phyloP scores from a whole-genome alignment of 2,888 invertebrate genomes.

The Pherbina coryleti region DNA sequence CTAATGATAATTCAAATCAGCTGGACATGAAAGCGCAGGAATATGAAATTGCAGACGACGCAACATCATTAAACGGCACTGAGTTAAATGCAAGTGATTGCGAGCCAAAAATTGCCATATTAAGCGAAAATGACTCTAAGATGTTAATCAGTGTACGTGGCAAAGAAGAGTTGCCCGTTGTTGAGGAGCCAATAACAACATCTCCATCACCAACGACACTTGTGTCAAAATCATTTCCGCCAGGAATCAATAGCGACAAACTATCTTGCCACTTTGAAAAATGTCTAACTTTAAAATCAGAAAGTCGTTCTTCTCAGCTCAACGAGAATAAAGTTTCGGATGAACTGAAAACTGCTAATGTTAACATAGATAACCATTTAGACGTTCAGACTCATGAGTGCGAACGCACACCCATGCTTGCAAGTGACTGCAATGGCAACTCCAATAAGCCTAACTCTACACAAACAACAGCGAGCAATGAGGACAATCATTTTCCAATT shows the following conservation, averaged over 20 bases:
- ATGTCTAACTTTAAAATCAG: constrained; percentile 63
- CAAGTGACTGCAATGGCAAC: constrained; percentile 62
- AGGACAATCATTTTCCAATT: background rate
- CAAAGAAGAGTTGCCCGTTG: constrained; percentile 78
- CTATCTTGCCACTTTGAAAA: constrained; percentile 58
- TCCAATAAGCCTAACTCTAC: constrained; percentile 24
- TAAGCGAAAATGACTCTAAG: constrained; percentile 70
- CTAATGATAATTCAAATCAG: constrained; percentile 46
- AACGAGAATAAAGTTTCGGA: constrained; percentile 34
- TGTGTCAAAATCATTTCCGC: background rate
- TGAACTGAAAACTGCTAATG: constrained; percentile 28
- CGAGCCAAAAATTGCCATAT: constrained; percentile 70
- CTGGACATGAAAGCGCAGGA: constrained; percentile 63
- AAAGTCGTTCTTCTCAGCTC: constrained; percentile 64
- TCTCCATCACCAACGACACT: constrained; percentile 42
- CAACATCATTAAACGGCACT: constrained; percentile 68
- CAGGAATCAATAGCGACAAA: constrained; percentile 17
- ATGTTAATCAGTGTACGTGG: constrained; percentile 75
- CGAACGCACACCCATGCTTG: constrained; percentile 51
- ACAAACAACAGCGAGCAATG: constrained; percentile 2
- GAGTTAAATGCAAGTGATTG: constrained; percentile 52
- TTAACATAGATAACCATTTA: constrained; percentile 50
- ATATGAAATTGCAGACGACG: constrained; percentile 74
- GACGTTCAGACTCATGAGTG: constrained; percentile 1
- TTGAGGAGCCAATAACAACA: constrained; percentile 55